A percentile compares a stretch with the other conserved stretches of the same genome.
Evolutionary conservation across 2,888 invertebrate genomes (phyloP).

Genomic region (Cetonia aurata): DNA sequence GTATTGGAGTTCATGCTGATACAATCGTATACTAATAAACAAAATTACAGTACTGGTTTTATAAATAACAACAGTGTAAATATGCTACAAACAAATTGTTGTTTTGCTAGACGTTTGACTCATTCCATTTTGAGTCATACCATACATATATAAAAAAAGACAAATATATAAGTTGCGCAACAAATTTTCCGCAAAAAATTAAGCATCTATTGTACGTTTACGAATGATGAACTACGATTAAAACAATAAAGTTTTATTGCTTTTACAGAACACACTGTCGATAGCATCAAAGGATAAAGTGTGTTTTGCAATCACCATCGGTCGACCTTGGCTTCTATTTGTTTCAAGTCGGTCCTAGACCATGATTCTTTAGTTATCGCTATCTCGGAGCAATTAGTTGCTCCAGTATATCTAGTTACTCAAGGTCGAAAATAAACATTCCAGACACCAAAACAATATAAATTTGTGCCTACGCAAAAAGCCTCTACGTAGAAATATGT

Average conservation of each 20-base stretch:
- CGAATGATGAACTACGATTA: slow-evolving; percentile 15
- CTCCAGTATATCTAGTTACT: slow-evolving; percentile 53
- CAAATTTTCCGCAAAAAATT: not conserved
- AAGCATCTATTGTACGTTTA: not conserved
- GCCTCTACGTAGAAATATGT: not conserved
- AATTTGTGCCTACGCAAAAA: slow-evolving; percentile 44
- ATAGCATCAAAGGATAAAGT: slow-evolving; percentile 30
- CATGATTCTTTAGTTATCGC: slow-evolving; percentile 50
- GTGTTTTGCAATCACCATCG: slow-evolving; percentile 31
- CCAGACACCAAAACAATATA: slow-evolving; percentile 45
- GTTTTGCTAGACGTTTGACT: too few species aligned
- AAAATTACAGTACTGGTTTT: not conserved
- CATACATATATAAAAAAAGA: not conserved
- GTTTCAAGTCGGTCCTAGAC: slow-evolving; percentile 46
- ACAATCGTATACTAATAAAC: too few species aligned
- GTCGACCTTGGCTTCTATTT: slow-evolving; percentile 49
- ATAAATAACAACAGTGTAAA: too few species aligned
- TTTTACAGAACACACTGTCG: slow-evolving; percentile 10
- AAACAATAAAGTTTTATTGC: slow-evolving; percentile 14
- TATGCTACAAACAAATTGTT: too few species aligned
- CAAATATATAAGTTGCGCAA: not conserved
- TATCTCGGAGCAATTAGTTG: slow-evolving; percentile 53
- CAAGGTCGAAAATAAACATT: slow-evolving; percentile 51
- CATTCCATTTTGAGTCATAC: too few species aligned
- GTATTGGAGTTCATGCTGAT: too few species aligned